Base-by-base conservation (phyloP, 2,888 invertebrate species). In the Drosophila melanosoma region DNA sequence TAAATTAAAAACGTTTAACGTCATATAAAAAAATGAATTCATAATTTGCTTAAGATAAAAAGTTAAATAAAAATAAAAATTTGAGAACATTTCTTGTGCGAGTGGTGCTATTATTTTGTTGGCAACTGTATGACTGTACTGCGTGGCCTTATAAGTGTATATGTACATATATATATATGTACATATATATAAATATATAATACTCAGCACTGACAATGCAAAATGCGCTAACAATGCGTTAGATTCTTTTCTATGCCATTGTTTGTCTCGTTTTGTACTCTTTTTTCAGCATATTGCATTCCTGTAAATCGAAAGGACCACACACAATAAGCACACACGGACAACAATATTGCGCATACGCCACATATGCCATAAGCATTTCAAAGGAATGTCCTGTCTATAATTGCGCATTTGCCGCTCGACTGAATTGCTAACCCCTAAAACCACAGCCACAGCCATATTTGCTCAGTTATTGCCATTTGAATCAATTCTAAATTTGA, bases 371-470 rank as follows among this genome's bases (percentile, higher is more conserved):
- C 80, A 65, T 69, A 70, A 61, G 51, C 68, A 62, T 32, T 35
- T 59, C 64, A 71, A 67, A 74, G 74, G 79, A 69, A 67, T 71
- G 15, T 12, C 70, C 51, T 48, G 2, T 3, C 66, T 64, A 78
- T 85, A 89, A 86, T 86, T 86, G 89, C 70, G 81, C 89, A 86
- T 81, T 87, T 85, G 42, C 71, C 83, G 81, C 69, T 81, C 68
- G 73, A 62, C 20, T 85, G 74, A 63, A 63, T 69, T 53, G 57
- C 62, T 72, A 61, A 87, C 58, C 83, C 76, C 12, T 40, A 61
- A 61, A 45, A 29, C 61, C 64, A 20, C 52, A 51, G 29, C 52
- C 56, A 33, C 20, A 51, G 29, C 52, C 56, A 33, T 23, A 45
- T 15, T 63, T 45, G 33, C n/a, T 56, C 23, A 56, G 68, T 40